Evolutionary conservation across 2,113 vertebrate species (phyloP).

Genomic region (Tympanuchus pallidicinctus): DNA sequence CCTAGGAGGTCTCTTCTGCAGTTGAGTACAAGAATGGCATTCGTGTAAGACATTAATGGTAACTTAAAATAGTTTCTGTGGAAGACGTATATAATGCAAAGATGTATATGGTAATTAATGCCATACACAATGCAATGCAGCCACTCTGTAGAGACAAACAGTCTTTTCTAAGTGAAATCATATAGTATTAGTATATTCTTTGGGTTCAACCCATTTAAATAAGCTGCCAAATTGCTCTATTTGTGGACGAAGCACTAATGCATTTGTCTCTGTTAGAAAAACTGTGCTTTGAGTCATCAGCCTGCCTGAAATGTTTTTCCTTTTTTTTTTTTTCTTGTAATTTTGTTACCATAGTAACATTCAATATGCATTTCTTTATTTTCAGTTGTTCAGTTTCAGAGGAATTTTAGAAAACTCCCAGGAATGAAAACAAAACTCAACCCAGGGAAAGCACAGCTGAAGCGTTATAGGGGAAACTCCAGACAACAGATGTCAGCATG

Average conservation of each 20-base stretch:
- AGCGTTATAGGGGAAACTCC: neutral
- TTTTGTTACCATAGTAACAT: conserved; percentile 29
- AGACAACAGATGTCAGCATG: conserved; percentile 9
- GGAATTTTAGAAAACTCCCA: conserved; percentile 23
- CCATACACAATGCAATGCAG: neutral
- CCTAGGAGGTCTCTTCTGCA: neutral
- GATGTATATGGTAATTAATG: neutral
- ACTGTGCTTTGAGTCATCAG: neutral
- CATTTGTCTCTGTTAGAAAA: rapidly evolving
- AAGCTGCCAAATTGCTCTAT: neutral
- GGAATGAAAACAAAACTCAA: conserved; percentile 19
- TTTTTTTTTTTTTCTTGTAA: neutral
- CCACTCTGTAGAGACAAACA: neutral
- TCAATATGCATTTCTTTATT: neutral
- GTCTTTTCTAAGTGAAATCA: neutral
- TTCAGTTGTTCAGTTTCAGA: neutral
- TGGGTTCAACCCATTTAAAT: neutral
- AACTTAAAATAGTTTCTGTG: neutral
- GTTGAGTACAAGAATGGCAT: neutral
- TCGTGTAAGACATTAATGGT: neutral
- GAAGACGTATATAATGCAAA: neutral
- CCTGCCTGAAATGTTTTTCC: neutral
- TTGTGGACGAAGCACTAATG: neutral
- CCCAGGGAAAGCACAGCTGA: conserved; percentile 3
- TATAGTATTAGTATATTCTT: neutral